Base-by-base conservation (phyloP, 2,888 invertebrate species). In the Osmoderma eremita region DNA sequence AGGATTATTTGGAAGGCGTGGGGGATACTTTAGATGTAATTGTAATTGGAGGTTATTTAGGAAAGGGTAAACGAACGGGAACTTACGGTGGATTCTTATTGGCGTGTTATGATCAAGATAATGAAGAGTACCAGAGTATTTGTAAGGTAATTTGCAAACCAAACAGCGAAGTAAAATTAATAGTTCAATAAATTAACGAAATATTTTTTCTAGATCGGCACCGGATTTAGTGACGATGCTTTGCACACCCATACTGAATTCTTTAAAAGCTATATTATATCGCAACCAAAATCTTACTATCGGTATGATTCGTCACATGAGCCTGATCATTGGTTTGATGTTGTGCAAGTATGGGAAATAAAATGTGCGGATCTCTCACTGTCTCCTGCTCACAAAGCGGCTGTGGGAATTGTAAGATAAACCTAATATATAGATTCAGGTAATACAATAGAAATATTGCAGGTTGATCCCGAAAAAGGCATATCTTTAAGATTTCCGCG, bases 331-430 rank as follows among this genome's bases (percentile, higher is more conserved):
- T 97, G 97, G 97, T 91, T 97, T 80, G 89, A 90, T 72, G 88
- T 95, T 2, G 88, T 88, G 13, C 88, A 91, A 81, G 97, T 99
- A 8, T 97, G 97, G 96, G 98, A 98, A 86, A 89, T 98, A 64
- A 96, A 97, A 80, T 96, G 97, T 81, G 98, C 98, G 0, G 98
- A 99, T 86, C 87, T 99, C 67, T 98, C 98, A 4, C 87, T 99
- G 53, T 98, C 98, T 36, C 98, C 99, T 13, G 90, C 92, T 56
- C 97, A 99, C 82, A 88, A 87, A 79, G 98, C 98, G 54, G 98
- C 92, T 0, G 82, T 88, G 50, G 95, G 94, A 56, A 89, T 94
- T 77, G 93, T 91, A 80, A 84, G 87, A 82, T 17, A 13, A 0
- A 48, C 6, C n/a, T 30, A 6, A 30, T 30, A 8, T 30, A 10